Evolutionary conservation across 1,140 invertebrate species (phyloP).

Genomic region (Periplaneta americana): DNA sequence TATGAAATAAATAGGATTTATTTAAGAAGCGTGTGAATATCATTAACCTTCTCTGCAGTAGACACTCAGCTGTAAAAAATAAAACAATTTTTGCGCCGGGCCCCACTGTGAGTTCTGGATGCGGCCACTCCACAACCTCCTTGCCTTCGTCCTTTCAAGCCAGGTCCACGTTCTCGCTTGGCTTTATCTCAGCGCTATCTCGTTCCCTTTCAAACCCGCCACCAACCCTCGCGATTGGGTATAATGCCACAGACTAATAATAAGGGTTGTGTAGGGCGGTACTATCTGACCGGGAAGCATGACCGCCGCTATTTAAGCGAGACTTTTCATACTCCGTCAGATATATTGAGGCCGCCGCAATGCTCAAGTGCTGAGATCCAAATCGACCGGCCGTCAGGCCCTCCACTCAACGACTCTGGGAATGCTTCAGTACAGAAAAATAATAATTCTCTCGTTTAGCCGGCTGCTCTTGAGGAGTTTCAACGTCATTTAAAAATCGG

Average conservation of each 20-base stretch:
- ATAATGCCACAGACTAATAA: background rate
- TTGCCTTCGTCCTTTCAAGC: background rate
- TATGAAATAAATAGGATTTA: too few relatives aligned
- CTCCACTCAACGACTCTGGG: background rate
- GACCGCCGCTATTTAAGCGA: background rate
- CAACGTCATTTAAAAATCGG: too few relatives aligned
- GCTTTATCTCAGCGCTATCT: background rate
- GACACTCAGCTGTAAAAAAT: too few relatives aligned
- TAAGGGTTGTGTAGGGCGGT: background rate
- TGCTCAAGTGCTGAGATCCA: background rate
- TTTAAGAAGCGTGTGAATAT: too few relatives aligned
- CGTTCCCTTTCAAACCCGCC: background rate
- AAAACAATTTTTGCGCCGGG: too few relatives aligned
- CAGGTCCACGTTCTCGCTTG: background rate
- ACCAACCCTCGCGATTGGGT: background rate
- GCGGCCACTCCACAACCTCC: background rate
- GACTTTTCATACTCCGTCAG: background rate
- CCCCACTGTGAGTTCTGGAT: background rate
- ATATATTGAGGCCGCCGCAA: background rate
- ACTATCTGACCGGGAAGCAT: background rate
- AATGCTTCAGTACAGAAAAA: background rate
- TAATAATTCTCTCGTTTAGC: background rate
- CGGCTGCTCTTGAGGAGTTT: too few relatives aligned
- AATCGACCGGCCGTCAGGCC: background rate
- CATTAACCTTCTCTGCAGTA: too few relatives aligned